Evolutionary conservation across 2,797 vertebrate species (phyloP).

Genomic region (Micropoecilia bifurca): DNA sequence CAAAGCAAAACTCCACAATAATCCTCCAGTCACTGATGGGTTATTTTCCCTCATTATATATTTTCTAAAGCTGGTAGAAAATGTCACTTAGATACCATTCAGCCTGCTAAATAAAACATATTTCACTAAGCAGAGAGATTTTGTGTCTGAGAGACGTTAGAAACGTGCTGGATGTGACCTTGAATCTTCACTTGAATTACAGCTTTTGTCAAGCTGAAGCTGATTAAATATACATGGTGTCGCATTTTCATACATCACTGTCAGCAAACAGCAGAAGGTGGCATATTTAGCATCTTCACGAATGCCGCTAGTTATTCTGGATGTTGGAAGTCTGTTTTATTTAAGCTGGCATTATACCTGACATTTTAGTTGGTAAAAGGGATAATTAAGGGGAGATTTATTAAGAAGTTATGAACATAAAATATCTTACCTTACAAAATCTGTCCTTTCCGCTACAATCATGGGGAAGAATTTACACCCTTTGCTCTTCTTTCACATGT

Average conservation of each 20-base stretch:
- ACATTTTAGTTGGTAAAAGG: background rate
- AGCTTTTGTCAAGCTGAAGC: constrained; percentile 9
- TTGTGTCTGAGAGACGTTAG: background rate
- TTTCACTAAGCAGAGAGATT: background rate
- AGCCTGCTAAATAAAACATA: background rate
- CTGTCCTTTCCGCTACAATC: background rate
- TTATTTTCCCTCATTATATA: constrained; percentile 3
- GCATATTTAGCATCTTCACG: background rate
- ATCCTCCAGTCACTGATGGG: background rate
- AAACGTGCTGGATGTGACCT: constrained; percentile 2
- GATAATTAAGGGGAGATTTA: background rate
- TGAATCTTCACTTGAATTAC: constrained; percentile 12
- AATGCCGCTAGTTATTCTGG: background rate
- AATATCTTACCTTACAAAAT: background rate
- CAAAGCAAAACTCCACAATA: constrained; percentile 8
- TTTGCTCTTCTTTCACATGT: background rate
- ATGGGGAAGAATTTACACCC: background rate
- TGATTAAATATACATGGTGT: constrained; percentile 23
- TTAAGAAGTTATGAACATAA: background rate
- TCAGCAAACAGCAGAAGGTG: background rate
- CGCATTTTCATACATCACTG: constrained; percentile 1
- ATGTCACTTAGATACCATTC: background rate
- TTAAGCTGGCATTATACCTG: background rate
- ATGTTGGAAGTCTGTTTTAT: constrained; percentile 1
- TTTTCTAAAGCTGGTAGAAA: background rate